Evolutionary conservation across 2,888 invertebrate species (phyloP), one percentile per base, ranked within the genome.

Genomic region (Folsomia candida): DNA sequence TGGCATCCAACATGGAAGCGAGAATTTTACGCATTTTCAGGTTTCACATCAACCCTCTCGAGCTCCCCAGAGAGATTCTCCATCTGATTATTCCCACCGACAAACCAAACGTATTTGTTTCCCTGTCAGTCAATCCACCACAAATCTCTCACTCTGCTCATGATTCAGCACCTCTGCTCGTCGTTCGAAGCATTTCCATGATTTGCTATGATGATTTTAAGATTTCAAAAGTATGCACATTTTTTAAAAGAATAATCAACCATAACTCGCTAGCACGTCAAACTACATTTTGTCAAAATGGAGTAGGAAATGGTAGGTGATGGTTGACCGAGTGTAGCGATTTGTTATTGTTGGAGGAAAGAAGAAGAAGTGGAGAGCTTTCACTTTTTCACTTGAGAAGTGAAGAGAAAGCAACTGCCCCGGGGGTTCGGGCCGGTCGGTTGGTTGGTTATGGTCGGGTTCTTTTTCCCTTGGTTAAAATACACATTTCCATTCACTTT

Each of bases 281-380:
- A n/a, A n/a, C n/a, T n/a, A n/a, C n/a, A n/a, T n/a, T n/a, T n/a
- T n/a, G n/a, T n/a, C n/a, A n/a, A n/a, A n/a, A n/a, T n/a, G 37
- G 14, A 37, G 20, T 54, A 54, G 22, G 54, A 54, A 54, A 22
- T 18, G 54, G 54, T 6, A 54, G 54, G 54, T 54, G 54, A 54
- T 54, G 54, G 54, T 54, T 54, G 54, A 54, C 54, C 22, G 54
- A 37, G 37, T 54, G 54, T 54, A 54, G n/a, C 54, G 54, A 54
- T 54, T 54, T 54, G 54, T 54, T 20, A 4, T 54, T 54, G 18
- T 37, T 9, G 37, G 4, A 37, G 37, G 6, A 37, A 37, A 37
- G 37, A 37, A 37, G 37, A 9, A 37, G 14, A 37, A 54, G 54
- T 54, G 20, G n/a, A 54, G 22, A 54, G 54, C 54, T 54, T 54